Base-by-base conservation (phyloP, 2,113 vertebrate species). In the Orycteropus afer region DNA sequence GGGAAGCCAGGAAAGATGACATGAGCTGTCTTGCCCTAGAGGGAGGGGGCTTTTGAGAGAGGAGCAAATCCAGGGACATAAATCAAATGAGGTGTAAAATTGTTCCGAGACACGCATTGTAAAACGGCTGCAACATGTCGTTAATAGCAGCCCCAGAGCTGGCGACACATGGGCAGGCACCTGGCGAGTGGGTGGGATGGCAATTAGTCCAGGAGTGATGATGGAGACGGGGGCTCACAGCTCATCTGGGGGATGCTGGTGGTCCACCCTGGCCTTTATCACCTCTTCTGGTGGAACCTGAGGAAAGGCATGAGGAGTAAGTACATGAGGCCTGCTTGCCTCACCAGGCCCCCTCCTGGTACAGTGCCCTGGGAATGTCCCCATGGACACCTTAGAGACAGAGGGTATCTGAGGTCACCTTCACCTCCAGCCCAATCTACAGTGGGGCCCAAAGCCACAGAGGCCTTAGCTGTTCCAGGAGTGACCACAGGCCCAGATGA, bases 61-160 rank as follows among this genome's bases (percentile, higher is more conserved):
- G 82, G 85, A 85, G 78, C 3, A 22, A 42, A 61, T 94, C 95
- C 65, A 7, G 15, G 82, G 82, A 96, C 90, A 61, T 97, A 96
- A 97, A 95, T 97, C 95, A 97, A 97, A 97, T 96, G 97, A 97
- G 95, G 96, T 97, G 92, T 96, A 95, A 97, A 97, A 97, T 96
- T 94, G 92, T 95, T 90, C 88, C 3, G 7, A 90, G 97, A 93
- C 86, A 94, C 20, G 96, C 96, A 89, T 92, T 89, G 42, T 97
- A 95, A 97, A 97, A 90, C 92, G 65, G 51, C 93, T 47, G 85
- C 78, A 57, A 91, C 85, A 23, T 61, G 82, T 92, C 49, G 37
- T 90, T 96, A 95, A 86, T 34, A 34, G 90, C 18, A 4, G 93
- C 96, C 91, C 76, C 95, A 92, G 95, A 96, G 94, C 95, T 65